phyloP scores from a whole-genome alignment of 1,140 invertebrate species.

The Procambarus clarkii region DNA sequence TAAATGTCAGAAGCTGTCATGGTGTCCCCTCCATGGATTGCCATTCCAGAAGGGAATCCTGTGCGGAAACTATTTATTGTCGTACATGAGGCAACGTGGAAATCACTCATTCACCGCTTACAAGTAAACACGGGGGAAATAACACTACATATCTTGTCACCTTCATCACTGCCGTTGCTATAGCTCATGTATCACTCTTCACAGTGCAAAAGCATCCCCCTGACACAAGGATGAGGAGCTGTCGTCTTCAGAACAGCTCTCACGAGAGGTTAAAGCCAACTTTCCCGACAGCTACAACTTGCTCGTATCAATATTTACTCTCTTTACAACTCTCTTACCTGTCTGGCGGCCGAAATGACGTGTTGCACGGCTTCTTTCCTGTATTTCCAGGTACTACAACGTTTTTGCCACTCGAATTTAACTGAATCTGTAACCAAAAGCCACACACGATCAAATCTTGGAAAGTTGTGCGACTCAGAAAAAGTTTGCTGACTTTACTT shows the following conservation, averaged over 20 bases:
- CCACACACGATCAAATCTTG: conserved; percentile 69
- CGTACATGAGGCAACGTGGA: conserved; percentile 43
- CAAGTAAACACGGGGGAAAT: conserved; percentile 48
- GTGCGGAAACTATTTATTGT: conserved; percentile 48
- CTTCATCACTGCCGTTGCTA: neutral
- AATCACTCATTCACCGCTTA: conserved; percentile 65
- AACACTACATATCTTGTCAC: conserved; percentile 36
- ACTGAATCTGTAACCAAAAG: conserved; percentile 62
- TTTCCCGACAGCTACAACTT: conserved; percentile 65
- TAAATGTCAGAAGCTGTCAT: neutral
- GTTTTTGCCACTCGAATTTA: conserved; percentile 57
- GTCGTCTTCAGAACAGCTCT: neutral
- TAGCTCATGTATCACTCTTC: neutral
- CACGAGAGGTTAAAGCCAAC: conserved; percentile 34
- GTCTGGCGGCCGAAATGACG: conserved; percentile 32
- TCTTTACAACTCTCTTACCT: conserved; percentile 58
- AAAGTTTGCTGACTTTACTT: conserved; percentile 70
- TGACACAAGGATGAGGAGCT: neutral
- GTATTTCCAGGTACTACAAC: conserved; percentile 34
- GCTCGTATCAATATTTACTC: conserved; percentile 65
- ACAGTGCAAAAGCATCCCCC: neutral
- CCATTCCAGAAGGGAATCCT: neutral
- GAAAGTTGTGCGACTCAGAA: conserved; percentile 69
- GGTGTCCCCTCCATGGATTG: neutral
- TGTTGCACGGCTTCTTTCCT: conserved; percentile 40